Evolutionary conservation across 2,888 invertebrate species (phyloP).

Genomic region (Druceiella hillmani): DNA sequence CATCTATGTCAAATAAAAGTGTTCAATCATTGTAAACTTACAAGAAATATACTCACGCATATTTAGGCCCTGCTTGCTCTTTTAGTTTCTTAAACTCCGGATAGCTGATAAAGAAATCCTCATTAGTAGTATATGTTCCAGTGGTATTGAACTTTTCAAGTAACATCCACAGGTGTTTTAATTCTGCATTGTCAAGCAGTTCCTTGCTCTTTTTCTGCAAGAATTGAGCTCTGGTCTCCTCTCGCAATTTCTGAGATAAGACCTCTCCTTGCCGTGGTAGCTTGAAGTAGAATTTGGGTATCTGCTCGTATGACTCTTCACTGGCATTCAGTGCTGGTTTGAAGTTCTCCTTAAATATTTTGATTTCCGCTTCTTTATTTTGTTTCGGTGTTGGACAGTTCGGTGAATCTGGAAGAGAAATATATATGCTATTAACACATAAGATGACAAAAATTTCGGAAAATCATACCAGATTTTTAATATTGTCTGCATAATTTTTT

Average conservation of each 20-base stretch:
- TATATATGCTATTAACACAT: background rate
- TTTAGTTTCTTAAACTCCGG: conserved; percentile 78
- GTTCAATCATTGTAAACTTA: conserved; percentile 17
- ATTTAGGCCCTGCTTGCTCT: conserved; percentile 68
- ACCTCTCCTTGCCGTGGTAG: conserved; percentile 73
- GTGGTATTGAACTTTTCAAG: conserved; percentile 78
- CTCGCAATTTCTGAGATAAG: conserved; percentile 73
- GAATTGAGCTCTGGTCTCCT: conserved; percentile 84
- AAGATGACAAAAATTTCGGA: too few relatives aligned
- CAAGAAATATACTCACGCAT: conserved; percentile 42
- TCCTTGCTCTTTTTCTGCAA: conserved; percentile 80
- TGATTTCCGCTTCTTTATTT: conserved; percentile 44
- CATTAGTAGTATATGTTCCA: conserved; percentile 54
- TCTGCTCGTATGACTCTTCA: conserved; percentile 51
- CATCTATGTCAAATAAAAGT: conserved; percentile 11
- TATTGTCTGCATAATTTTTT: too few relatives aligned
- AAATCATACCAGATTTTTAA: too few relatives aligned
- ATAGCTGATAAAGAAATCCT: conserved; percentile 83
- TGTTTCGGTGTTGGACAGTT: conserved; percentile 39
- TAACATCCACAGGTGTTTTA: conserved; percentile 78
- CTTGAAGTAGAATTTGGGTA: conserved; percentile 73
- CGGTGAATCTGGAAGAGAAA: conserved; percentile 14
- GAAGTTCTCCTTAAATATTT: conserved; percentile 52
- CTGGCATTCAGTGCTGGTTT: conserved; percentile 45
- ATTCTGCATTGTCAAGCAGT: conserved; percentile 80